Base-by-base conservation (phyloP, 2,888 invertebrate species). In the Diarsia brunnea region DNA sequence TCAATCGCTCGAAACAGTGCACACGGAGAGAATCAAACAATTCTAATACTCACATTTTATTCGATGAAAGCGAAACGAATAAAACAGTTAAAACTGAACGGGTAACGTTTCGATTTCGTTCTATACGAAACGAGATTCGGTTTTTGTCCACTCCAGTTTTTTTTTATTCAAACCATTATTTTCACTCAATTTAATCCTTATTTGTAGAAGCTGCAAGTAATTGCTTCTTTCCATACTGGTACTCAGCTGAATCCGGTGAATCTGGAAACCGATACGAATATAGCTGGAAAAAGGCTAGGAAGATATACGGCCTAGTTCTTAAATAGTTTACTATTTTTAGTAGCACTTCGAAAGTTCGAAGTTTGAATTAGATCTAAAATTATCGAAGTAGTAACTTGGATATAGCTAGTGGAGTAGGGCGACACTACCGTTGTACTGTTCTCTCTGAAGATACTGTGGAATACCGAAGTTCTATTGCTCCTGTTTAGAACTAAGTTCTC, bases 1-100 rank as follows among this genome's bases (percentile, higher is more conserved):
- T 16, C 69, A 72, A 43, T 80, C 76, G 61, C 8, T 66, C 58
- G 86, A 58, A 73, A 78, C 68, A 75, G 64, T 68, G 71, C 75
- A 78, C 63, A 24, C 69, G 66, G 51, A 75, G 64, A 66, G 73
- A 74, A 75, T 63, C n/a, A 66, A 74, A 84, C 60, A 82, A 63
- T 66, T 76, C 12, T 38, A 64, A 60, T 78, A 85, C 79, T 69
- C 76, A 84, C 47, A 69, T 73, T 76, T 80, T 70, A 61, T 70
- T 76, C 60, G 67, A 60, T 60, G 55, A 51, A 70, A 43, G 21
- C 14, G 65, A 73, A 81, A 72, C 61, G 63, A 69, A 84, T 65
- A 51, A 65, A 69, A 75, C 27, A 55, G 60, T 69, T 49, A n/a
- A 55, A 70, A 68, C 58, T 66, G 55, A 68, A 65, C 21, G 38